These are phyloP conservation scores for Psittacara wagleri DNA, from an alignment of 2,113 vertebrate genomes.

Conservation along the genomic window DNA sequence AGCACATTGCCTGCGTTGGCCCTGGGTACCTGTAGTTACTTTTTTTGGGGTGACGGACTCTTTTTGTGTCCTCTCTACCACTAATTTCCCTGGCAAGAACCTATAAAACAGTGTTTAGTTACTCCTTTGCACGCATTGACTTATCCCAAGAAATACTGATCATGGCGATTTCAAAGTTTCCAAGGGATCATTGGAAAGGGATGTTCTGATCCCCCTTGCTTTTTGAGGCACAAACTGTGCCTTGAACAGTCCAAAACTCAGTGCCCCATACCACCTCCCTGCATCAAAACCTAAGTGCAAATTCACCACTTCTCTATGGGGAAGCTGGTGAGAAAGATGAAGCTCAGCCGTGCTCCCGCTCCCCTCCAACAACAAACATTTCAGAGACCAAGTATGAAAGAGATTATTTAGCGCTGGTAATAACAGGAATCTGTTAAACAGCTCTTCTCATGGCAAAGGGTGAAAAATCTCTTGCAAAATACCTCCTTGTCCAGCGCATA, in stretches of 20 bases:
- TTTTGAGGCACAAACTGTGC: neutral
- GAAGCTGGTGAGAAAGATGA: neutral
- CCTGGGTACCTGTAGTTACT: neutral
- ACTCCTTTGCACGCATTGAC: fast-evolving
- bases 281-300: neutral
- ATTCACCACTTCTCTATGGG: fast-evolving
- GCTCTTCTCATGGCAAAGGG: neutral
- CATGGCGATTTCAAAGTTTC: fast-evolving
- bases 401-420: neutral
- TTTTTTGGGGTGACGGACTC: neutral
- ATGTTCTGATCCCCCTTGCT: neutral
- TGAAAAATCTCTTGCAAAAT: neutral
- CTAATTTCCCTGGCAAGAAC: fast-evolving
- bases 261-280: neutral
- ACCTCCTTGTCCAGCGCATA: neutral
- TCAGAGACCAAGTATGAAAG: neutral
- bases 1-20: too few relatives aligned
- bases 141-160: fast-evolving
- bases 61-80: neutral
- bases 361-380: neutral
- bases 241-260: neutral
- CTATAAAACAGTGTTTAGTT: fast-evolving
- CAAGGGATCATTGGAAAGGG: neutral
- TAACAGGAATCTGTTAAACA: neutral
- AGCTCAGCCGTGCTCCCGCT: fast-evolving